These are phyloP conservation scores for Pseudoips prasinana DNA, from an alignment of 2,888 invertebrate species.

Conservation along the genomic window DNA sequence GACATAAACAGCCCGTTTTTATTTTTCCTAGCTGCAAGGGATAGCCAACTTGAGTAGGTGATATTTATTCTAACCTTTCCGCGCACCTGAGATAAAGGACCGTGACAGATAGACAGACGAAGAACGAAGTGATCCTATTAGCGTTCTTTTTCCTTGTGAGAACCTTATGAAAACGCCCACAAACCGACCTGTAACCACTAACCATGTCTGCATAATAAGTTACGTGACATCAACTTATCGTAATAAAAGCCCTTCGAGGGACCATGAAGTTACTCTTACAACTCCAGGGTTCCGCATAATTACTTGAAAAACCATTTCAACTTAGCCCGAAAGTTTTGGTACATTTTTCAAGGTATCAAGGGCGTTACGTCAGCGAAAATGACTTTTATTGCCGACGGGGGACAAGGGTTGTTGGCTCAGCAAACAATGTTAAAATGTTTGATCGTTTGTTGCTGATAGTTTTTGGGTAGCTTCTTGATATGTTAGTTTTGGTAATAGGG, in stretches of 20 bases:
- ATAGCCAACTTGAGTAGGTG: too few species aligned
- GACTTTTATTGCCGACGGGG: slow-evolving; percentile 11
- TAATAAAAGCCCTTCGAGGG: slow-evolving; percentile 32
- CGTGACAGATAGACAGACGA: too few species aligned
- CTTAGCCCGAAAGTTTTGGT: slow-evolving; percentile 22
- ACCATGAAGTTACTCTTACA: slow-evolving; percentile 13
- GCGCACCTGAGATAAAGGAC: too few species aligned
- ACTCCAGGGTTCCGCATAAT: slow-evolving; percentile 24
- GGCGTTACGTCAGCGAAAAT: slow-evolving; percentile 20
- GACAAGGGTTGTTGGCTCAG: slow-evolving; percentile 14
- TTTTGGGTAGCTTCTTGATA: slow-evolving; percentile 1
- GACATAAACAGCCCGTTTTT: too few species aligned
- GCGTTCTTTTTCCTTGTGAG: too few species aligned
- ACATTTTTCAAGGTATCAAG: slow-evolving; percentile 21
- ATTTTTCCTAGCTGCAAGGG: too few species aligned
- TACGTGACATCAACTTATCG: slow-evolving; percentile 32
- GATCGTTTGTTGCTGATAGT: slow-evolving; percentile 14
- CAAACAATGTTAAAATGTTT: slow-evolving; percentile 18
- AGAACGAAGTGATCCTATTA: too few species aligned
- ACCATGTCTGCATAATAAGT: too few species aligned
- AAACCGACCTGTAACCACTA: too few species aligned
- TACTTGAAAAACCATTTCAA: slow-evolving; percentile 30
- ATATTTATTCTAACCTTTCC: too few species aligned
- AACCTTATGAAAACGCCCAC: too few species aligned
- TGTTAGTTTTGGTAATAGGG: neutral